Percentiles rank a stretch among this genome's conserved stretches.
Conservation (phyloP, 2,113 vertebrate genomes). For the Geococcyx californianus region DNA sequence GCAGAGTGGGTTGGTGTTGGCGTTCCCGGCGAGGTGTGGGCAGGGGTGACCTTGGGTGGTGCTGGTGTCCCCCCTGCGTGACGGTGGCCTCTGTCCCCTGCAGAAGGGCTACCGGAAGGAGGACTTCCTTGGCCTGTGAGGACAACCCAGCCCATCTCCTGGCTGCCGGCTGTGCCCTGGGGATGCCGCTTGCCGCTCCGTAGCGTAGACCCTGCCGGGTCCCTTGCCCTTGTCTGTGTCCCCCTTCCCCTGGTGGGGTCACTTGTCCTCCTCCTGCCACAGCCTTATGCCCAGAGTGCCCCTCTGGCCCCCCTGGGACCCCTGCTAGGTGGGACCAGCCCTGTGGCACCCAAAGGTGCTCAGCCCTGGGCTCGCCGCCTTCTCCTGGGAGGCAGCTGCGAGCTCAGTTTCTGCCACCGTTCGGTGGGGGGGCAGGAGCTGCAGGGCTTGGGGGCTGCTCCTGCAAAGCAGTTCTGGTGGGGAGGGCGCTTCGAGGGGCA, state of each 20-base stretch:
- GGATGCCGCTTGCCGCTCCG: rapidly evolving
- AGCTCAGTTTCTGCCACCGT: neutral
- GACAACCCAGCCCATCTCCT: neutral
- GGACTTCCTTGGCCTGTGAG: conserved; percentile 76
- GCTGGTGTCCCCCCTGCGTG: neutral
- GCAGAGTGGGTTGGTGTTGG: rapidly evolving
- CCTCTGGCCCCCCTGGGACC: neutral
- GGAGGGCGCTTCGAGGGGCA: neutral
- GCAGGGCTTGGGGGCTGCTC: neutral
- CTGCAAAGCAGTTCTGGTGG: neutral
- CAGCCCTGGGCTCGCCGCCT: neutral
- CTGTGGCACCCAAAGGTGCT: neutral
- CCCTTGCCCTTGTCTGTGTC: rapidly evolving
- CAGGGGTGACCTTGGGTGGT: rapidly evolving
- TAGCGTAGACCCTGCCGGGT: neutral
- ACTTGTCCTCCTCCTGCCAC: neutral
- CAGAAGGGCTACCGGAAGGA: conserved; percentile 84
- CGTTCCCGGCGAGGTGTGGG: rapidly evolving
- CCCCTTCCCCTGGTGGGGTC: neutral
- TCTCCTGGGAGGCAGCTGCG: neutral
- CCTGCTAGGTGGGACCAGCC: neutral
- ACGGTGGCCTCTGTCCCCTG: neutral
- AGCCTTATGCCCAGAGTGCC: neutral
- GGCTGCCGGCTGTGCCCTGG: neutral
- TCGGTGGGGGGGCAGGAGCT: neutral